A percentile compares a stretch with the other conserved stretches of the same genome.
These are phyloP conservation scores for Orchestes rusci DNA, from an alignment of 2,888 invertebrate genomes.

Conservation along the genomic window DNA sequence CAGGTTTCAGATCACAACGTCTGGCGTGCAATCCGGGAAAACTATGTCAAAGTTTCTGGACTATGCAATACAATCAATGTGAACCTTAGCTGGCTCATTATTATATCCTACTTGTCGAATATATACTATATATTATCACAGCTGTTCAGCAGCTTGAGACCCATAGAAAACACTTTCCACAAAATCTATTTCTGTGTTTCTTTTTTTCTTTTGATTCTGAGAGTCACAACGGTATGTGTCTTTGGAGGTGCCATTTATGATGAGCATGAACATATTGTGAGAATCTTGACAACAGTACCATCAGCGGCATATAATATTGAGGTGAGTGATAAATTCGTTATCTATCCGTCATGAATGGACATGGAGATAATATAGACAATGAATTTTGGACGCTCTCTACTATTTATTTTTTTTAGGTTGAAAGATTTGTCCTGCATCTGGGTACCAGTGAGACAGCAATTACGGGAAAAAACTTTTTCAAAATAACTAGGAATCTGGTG, in stretches of 20 bases:
- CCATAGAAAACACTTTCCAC: conserved; percentile 29
- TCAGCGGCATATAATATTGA: conserved; percentile 57
- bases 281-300: conserved; percentile 54
- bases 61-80: conserved; percentile 48
- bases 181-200: conserved; percentile 36
- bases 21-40: conserved; percentile 26
- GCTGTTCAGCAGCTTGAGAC: conserved; percentile 56
- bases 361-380: no score
- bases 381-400: no score
- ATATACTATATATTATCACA: conserved; percentile 68
- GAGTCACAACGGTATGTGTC: conserved; percentile 34
- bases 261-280: conserved; percentile 33
- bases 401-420: conserved; percentile 27
- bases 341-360: no score
- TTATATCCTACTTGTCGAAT: conserved; percentile 61
- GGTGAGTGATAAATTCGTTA: conserved; percentile 39
- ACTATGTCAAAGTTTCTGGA: conserved; percentile 25
- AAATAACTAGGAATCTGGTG: conserved; percentile 26
- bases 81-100: conserved; percentile 52
- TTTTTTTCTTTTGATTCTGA: conserved; percentile 39
- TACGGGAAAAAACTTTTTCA: conserved; percentile 28
- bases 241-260: conserved; percentile 37
- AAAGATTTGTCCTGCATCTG: conserved; percentile 26
- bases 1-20: conserved; percentile 13
- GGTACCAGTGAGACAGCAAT: conserved; percentile 24